Conservation (phyloP, 1,140 invertebrate species). For the Triops longicaudatus region DNA sequence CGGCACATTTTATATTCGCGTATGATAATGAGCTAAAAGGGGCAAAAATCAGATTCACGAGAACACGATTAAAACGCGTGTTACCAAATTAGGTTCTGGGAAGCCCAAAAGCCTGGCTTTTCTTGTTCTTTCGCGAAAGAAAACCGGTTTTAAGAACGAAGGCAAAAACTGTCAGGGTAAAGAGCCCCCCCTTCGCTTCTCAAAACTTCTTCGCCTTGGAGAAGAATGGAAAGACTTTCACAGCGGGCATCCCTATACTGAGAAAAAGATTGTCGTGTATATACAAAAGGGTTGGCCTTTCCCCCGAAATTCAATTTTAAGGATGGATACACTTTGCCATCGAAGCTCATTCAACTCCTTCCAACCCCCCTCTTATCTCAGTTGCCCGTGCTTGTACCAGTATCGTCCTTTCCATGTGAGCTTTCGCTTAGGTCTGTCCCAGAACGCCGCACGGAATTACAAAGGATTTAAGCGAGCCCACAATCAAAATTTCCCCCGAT, state of each 20-base stretch:
- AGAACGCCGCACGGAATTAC: too few relatives aligned
- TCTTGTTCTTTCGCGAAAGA: not conserved
- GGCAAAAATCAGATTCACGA: not conserved
- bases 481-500: too few relatives aligned
- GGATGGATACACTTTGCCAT: conserved; percentile 1
- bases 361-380: not conserved
- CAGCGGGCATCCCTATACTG: not conserved
- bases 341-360: not conserved
- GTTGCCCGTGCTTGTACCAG: not conserved
- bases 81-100: not conserved
- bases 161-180: not conserved
- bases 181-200: not conserved
- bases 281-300: not conserved
- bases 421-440: too few relatives aligned
- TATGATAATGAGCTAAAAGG: not conserved
- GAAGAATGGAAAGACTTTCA: conserved; percentile 2
- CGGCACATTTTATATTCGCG: not conserved
- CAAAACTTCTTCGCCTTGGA: not conserved
- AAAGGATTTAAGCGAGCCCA: too few relatives aligned
- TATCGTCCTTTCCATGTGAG: too few relatives aligned
- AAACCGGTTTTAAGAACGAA: not conserved
- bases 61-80: not conserved
- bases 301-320: not conserved
- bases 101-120: not conserved
- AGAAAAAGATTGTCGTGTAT: not conserved